Conservation (phyloP, 2,888 invertebrate species). For the Coleophora flavipennella region DNA sequence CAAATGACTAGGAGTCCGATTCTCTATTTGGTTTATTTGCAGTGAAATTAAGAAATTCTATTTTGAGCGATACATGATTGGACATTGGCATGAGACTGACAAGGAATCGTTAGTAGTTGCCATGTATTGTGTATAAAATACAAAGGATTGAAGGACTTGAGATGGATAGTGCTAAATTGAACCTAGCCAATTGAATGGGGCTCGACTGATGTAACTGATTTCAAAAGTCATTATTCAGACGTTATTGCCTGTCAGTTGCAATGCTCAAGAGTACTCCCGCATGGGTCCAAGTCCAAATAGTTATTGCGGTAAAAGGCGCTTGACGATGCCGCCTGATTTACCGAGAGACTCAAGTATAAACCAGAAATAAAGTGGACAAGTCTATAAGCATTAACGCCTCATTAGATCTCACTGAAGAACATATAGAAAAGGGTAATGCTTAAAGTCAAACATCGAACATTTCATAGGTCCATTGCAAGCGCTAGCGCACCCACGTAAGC, state of each 20-base stretch:
- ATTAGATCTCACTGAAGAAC: constrained; percentile 4
- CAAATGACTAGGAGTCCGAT: no score
- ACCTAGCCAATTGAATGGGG: constrained; percentile 7
- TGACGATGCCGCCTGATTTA: constrained; percentile 24
- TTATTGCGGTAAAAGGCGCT: constrained; percentile 16
- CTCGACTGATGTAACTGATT: constrained; percentile 9
- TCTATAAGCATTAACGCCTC: constrained; percentile 2
- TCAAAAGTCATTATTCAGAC: constrained; percentile 10
- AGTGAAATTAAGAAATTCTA: no score
- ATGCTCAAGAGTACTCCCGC: constrained; percentile 8
- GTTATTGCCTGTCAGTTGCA: constrained; percentile 23
- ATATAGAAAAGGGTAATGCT: neutral
- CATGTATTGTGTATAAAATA: no score
- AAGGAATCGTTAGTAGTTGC: no score
- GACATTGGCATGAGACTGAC: no score
- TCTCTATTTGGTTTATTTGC: no score
- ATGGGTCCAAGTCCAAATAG: constrained; percentile 20
- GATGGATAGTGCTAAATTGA: neutral
- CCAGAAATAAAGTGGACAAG: constrained; percentile 4
- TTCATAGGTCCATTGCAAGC: constrained; percentile 1
- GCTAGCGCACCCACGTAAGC: constrained; percentile 7
- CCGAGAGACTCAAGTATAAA: constrained; percentile 10
- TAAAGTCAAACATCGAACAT: no score
- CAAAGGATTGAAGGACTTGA: no score
- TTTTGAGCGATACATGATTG: no score